Evolutionary conservation across 2,888 invertebrate genomes (phyloP), one percentile per base, ranked within the genome.

Genomic region (Diadegma fenestrale): DNA sequence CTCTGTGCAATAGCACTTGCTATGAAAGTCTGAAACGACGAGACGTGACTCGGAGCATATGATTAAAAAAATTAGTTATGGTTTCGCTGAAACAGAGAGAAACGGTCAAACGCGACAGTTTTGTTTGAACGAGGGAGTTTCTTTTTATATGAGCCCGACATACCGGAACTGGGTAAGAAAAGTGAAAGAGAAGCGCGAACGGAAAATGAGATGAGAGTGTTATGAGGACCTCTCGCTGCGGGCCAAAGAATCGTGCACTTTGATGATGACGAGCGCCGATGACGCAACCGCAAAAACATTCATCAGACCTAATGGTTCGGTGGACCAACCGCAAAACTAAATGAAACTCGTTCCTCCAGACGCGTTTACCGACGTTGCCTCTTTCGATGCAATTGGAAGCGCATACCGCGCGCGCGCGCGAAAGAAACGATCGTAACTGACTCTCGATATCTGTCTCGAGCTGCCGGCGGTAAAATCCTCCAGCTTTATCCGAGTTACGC

Each of bases 271-370:
- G 78, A 77, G 26, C 79, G 81, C 66, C 82, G 86, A 88, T 90
- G 88, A 90, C 88, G 88, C 83, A 90, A 90, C 89, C 89, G 86
- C 89, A 87, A 48, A 68, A 87, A 82, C 86, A 88, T 89, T 89
- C 89, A 89, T 90, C 89, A 89, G 88, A 84, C 86, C 87, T 90
- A 89, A 90, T 89, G 86, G 86, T 73, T 79, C 83, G 75, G 76
- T 80, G 79, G 85, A 83, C 85, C 80, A 73, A 89, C 88, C 89
- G 85, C 89, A 89, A 84, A 89, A 88, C 86, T 88, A 89, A 89
- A 89, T 88, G 87, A 89, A 88, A 89, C 89, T 88, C 86, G 87
- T 88, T 89, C 87, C 88, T 72, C 86, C 80, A 45, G 80, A 88
- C 83, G 85, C 80, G 85, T 79, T 85, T 85, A 58, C 71, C 77